Percentiles rank a stretch among this genome's conserved stretches.
These are phyloP conservation scores for Apis mellifera DNA, from an alignment of 1,140 invertebrate genomes.

Conservation along the genomic window DNA sequence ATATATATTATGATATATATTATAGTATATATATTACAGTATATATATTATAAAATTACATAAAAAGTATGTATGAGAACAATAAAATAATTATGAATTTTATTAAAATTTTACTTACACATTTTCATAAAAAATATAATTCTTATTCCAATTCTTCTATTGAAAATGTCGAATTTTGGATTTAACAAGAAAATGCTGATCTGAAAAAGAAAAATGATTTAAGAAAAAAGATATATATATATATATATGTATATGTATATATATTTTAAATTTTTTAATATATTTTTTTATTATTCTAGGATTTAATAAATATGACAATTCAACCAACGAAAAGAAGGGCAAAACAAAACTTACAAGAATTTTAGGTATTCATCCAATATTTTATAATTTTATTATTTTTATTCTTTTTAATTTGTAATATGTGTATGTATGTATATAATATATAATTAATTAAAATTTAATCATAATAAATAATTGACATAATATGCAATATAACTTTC, in stretches of 20 bases:
- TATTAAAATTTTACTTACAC: background rate
- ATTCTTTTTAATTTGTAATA: background rate
- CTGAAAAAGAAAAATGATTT: background rate
- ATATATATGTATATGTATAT: too few relatives aligned
- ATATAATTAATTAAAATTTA: background rate
- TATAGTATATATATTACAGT: too few relatives aligned
- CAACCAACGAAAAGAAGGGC: conserved; percentile 1
- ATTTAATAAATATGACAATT: background rate
- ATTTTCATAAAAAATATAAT: background rate
- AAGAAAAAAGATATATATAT: too few relatives aligned
- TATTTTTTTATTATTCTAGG: conserved; percentile 16
- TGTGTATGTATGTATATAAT: too few relatives aligned
- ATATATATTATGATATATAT: too few relatives aligned
- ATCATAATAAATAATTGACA: background rate
- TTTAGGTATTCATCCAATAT: conserved; percentile 9
- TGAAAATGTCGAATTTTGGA: background rate
- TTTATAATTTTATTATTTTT: background rate
- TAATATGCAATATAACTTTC: background rate
- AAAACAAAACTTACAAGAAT: conserved; percentile 38
- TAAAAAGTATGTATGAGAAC: background rate
- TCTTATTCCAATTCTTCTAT: background rate
- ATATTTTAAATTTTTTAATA: background rate
- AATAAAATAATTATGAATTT: background rate
- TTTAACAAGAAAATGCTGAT: background rate
- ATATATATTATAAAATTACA: too few relatives aligned